phyloP scores from a whole-genome alignment of 2,888 invertebrate species.

The Theodoxus fluviatilis region DNA sequence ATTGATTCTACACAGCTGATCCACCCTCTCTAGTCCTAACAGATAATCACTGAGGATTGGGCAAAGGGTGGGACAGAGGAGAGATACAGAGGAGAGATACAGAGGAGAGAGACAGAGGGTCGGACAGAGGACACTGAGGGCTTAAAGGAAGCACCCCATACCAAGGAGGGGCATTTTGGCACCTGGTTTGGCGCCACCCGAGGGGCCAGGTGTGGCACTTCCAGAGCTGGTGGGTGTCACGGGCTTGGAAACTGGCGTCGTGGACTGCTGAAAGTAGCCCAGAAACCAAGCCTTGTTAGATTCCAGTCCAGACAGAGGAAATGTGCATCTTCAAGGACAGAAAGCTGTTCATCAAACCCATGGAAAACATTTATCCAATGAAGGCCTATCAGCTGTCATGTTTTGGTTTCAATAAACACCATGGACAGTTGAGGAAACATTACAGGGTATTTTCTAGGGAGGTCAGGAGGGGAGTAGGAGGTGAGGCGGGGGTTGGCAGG shows the following conservation, averaged over 20 bases:
- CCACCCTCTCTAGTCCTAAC: too few species aligned
- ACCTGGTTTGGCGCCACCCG: slow-evolving; percentile 68
- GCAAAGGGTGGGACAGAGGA: too few species aligned
- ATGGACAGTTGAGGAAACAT: not conserved
- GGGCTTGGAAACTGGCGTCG: slow-evolving; percentile 89
- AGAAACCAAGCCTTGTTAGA: not conserved
- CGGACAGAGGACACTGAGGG: too few species aligned
- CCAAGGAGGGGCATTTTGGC: slow-evolving; percentile 66
- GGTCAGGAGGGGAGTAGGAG: not conserved
- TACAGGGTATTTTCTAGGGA: not conserved
- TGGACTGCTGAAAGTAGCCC: slow-evolving; percentile 78
- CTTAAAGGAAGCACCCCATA: slow-evolving; percentile 34
- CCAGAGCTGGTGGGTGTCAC: slow-evolving; percentile 79
- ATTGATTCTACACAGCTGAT: too few species aligned
- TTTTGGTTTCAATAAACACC: too few species aligned
- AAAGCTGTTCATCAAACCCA: not conserved
- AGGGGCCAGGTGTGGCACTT: slow-evolving; percentile 62
- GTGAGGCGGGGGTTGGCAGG: not conserved
- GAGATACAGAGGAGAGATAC: too few species aligned
- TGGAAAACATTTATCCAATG: not conserved
- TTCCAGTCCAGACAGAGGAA: not conserved
- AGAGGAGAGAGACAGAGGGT: too few species aligned
- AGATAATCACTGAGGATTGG: too few species aligned
- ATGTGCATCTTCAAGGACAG: not conserved
- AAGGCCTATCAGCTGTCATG: not conserved